Percentiles rank a stretch among this genome's conserved stretches.
phyloP scores from a whole-genome alignment of 2,888 invertebrate species.

The Eupithecia inturbata region DNA sequence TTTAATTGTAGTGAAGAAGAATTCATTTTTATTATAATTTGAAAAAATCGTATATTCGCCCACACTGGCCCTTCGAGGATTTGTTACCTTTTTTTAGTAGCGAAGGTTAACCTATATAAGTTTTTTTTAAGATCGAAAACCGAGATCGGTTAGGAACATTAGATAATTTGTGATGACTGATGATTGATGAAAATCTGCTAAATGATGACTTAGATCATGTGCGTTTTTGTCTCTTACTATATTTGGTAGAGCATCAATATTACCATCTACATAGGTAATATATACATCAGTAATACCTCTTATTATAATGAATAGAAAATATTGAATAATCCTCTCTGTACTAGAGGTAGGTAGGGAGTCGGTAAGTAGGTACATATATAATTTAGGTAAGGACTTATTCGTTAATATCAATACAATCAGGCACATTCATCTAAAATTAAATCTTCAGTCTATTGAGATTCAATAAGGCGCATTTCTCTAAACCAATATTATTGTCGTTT shows the following conservation, averaged over 20 bases:
- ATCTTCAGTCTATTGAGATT: constrained; percentile 48
- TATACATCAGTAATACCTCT: no score
- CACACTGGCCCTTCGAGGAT: neutral
- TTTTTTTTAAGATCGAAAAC: constrained; percentile 16
- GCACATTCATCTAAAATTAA: constrained; percentile 36
- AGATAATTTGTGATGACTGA: constrained; percentile 10
- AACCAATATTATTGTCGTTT: constrained; percentile 65
- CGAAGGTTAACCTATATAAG: constrained; percentile 1
- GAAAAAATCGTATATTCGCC: neutral
- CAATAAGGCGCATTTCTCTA: constrained; percentile 37
- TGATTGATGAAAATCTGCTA: neutral
- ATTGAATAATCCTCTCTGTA: neutral
- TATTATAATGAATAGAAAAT: neutral
- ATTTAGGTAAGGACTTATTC: neutral
- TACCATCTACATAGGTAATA: no score
- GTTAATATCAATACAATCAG: constrained; percentile 23
- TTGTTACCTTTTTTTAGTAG: neutral
- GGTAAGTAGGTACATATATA: neutral
- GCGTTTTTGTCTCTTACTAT: neutral
- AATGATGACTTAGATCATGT: neutral
- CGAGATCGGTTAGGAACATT: constrained; percentile 17
- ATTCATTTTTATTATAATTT: neutral
- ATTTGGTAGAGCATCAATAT: constrained; percentile 1
- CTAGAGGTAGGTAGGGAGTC: neutral
- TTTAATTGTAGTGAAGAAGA: constrained; percentile 24